These are phyloP conservation scores for Ceyx melanurus DNA, from an alignment of 2,113 vertebrate genomes.

Conservation along the genomic window DNA sequence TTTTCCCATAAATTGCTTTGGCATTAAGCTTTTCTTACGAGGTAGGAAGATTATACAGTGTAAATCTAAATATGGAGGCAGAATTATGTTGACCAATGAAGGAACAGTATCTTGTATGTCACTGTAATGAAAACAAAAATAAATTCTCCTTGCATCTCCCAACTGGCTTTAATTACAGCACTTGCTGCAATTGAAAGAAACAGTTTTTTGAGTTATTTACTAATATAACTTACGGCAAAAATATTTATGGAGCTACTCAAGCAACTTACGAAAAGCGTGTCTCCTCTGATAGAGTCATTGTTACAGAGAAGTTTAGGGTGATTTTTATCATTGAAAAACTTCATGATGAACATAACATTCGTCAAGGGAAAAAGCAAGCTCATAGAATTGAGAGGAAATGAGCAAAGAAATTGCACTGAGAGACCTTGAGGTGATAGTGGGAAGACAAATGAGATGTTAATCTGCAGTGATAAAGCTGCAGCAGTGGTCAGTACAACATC, in stretches of 20 bases:
- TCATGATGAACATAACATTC: neutral
- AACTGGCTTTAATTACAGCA: neutral
- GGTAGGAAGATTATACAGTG: neutral
- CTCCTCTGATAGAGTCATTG: conserved; percentile 8
- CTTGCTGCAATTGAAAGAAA: conserved; percentile 44
- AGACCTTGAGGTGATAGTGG: neutral
- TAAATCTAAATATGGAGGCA: conserved; percentile 25
- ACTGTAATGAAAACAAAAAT: conserved; percentile 57
- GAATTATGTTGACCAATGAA: conserved; percentile 43
- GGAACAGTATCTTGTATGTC: neutral
- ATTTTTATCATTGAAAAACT: neutral
- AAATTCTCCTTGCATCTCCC: conserved; percentile 28
- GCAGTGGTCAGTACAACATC: neutral
- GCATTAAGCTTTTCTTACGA: neutral
- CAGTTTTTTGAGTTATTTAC: conserved; percentile 58
- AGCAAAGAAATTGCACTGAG: neutral
- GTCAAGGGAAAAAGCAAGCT: neutral
- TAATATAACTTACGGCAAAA: conserved; percentile 60
- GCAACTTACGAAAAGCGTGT: conserved; percentile 49
- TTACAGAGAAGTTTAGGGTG: conserved; percentile 11
- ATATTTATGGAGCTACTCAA: neutral
- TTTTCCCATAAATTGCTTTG: neutral
- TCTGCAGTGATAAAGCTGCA: neutral
- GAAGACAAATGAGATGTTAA: neutral
- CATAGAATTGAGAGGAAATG: neutral